Evolutionary conservation across 2,113 vertebrate species (phyloP).

Genomic region (Zootoca vivipara): DNA sequence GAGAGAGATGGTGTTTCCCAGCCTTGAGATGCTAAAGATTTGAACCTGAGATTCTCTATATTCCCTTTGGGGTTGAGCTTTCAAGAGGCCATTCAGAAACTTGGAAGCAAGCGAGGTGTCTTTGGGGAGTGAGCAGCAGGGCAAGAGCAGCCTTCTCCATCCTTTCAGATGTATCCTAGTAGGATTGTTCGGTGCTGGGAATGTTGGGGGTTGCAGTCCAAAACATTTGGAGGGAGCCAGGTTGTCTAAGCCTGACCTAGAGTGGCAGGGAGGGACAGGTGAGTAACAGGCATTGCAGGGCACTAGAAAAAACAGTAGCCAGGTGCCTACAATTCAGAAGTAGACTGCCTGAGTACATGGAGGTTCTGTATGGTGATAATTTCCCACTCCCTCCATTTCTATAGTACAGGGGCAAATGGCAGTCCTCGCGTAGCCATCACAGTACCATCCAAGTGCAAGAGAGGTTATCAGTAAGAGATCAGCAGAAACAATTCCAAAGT

Average conservation of each 20-base stretch:
- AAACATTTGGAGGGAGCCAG: not conserved
- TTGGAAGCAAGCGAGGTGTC: not conserved
- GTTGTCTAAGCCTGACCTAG: too few species aligned
- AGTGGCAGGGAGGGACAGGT: not conserved
- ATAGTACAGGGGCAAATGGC: not conserved
- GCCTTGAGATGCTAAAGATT: not conserved
- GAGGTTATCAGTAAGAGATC: too few species aligned
- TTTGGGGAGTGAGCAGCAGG: not conserved
- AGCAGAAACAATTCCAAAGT: not conserved
- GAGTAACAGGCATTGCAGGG: not conserved
- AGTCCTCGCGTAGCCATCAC: not conserved
- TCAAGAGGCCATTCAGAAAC: not conserved
- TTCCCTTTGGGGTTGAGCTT: not conserved
- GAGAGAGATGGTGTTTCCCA: not conserved
- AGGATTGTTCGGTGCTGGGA: too few species aligned
- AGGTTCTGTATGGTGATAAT: not conserved
- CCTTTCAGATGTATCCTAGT: too few species aligned
- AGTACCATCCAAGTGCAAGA: not conserved
- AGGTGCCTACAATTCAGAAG: not conserved
- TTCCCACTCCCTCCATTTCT: not conserved
- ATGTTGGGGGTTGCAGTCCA: not conserved
- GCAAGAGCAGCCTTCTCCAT: too few species aligned
- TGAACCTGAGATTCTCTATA: not conserved
- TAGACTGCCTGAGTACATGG: not conserved
- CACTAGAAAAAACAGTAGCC: not conserved